A percentile compares a stretch with the other conserved stretches of the same genome.
These are phyloP conservation scores for Empidonax alnorum DNA, from an alignment of 2,113 vertebrate species.

Conservation along the genomic window DNA sequence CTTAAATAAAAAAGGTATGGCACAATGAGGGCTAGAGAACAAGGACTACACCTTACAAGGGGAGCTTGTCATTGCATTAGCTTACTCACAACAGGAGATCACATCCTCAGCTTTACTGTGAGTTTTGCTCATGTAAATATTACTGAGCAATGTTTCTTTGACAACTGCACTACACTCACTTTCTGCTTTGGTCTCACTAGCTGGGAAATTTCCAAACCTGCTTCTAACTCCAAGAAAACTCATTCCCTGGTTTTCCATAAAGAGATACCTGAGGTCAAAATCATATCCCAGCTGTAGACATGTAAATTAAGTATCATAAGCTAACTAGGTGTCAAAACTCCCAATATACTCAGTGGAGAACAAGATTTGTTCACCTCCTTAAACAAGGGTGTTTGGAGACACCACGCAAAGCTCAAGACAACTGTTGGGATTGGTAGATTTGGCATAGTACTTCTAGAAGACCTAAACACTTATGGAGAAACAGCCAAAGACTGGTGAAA, in stretches of 20 bases:
- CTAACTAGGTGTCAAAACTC: background rate
- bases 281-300: background rate
- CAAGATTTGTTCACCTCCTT: background rate
- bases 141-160: background rate
- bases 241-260: background rate
- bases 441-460: background rate
- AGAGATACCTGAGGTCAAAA: background rate
- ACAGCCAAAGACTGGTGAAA: background rate
- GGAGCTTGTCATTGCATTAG: background rate
- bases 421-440: background rate
- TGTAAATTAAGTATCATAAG: background rate
- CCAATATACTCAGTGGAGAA: background rate
- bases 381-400: background rate
- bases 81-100: background rate
- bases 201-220: accelerated
- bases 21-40: background rate
- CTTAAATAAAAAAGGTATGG: background rate
- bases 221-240: background rate
- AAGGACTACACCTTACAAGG: background rate
- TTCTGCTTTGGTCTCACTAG: background rate
- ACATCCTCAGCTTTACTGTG: background rate
- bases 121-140: background rate
- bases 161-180: background rate
- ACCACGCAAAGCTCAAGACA: background rate
- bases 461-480: background rate